Conservation (phyloP, 2,797 vertebrate genomes). For the Echiichthys vipera region DNA sequence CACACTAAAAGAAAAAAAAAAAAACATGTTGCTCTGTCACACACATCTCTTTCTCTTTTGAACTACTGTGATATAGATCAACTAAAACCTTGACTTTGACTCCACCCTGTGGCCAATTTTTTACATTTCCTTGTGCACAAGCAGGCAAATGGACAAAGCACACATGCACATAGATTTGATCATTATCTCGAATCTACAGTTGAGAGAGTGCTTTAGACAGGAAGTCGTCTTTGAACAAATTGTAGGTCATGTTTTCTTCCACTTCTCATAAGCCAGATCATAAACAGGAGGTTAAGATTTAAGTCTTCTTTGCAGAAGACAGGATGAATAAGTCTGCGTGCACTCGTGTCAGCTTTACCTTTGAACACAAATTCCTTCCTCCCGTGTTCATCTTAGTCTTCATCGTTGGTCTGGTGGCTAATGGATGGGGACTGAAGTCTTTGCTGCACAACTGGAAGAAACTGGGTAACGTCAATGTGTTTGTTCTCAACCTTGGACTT, state of each 20-base stretch:
- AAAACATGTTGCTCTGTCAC: neutral
- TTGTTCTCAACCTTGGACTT: conserved; percentile 85
- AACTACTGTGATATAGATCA: neutral
- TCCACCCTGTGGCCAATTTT: neutral
- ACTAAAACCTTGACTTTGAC: neutral
- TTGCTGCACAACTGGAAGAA: conserved; percentile 72
- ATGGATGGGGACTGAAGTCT: conserved; percentile 83
- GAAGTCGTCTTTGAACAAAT: neutral
- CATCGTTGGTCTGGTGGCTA: conserved; percentile 81
- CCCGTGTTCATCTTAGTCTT: conserved; percentile 80
- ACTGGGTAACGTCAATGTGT: conserved; percentile 71
- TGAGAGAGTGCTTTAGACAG: neutral
- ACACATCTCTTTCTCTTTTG: neutral
- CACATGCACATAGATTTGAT: neutral
- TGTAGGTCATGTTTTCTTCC: neutral
- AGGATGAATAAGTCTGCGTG: conserved; percentile 29
- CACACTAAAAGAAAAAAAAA: neutral
- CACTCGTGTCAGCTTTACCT: conserved; percentile 45
- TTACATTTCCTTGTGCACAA: neutral
- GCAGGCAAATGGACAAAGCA: neutral
- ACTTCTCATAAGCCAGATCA: neutral
- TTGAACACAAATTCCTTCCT: conserved; percentile 77
- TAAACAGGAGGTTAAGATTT: too few species aligned
- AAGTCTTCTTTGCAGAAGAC: neutral
- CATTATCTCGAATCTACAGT: neutral